phyloP scores from a whole-genome alignment of 92 coral and sea anemone species.

The Metridium senile region DNA sequence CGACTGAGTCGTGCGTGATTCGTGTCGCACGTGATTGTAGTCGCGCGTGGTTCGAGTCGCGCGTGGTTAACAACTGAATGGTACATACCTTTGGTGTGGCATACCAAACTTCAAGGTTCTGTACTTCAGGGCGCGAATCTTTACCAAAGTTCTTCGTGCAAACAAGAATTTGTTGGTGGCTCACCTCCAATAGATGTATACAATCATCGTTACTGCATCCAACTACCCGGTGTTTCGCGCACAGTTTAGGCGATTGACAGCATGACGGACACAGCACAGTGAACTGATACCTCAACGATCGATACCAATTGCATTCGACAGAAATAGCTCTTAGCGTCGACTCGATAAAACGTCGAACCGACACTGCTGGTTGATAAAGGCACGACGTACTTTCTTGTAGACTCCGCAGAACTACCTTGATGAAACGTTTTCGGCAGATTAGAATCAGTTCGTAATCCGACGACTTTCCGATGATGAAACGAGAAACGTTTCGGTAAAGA shows the following conservation, averaged over 20 bases:
- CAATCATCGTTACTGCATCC: conserved; percentile 50
- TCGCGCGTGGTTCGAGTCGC: too few relatives aligned
- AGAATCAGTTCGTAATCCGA: conserved; percentile 55
- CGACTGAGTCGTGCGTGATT: too few relatives aligned
- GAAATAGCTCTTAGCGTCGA: conserved; percentile 46
- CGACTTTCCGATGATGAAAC: conserved; percentile 63
- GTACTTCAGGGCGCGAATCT: conserved; percentile 48
- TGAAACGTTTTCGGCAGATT: conserved; percentile 64
- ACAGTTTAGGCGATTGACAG: conserved; percentile 9
- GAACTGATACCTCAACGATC: conserved; percentile 54
- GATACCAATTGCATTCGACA: conserved; percentile 61
- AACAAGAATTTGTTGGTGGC: conserved; percentile 37
- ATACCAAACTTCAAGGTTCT: conserved; percentile 60
- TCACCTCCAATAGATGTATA: conserved; percentile 56
- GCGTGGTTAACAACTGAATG: too few relatives aligned
- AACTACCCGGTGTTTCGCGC: conserved; percentile 28
- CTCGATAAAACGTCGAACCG: conserved; percentile 43
- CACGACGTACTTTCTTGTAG: conserved; percentile 10
- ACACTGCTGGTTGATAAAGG: conserved; percentile 23
- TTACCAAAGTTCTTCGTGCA: conserved; percentile 58
- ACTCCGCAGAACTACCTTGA: conserved; percentile 52
- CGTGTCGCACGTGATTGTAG: too few relatives aligned
- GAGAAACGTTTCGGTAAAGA: conserved; percentile 64
- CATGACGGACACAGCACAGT: conserved; percentile 68
- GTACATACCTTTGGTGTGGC: conserved; percentile 3